Conservation (phyloP, 2,797 vertebrate genomes). For the Neomorphus geoffroyi region DNA sequence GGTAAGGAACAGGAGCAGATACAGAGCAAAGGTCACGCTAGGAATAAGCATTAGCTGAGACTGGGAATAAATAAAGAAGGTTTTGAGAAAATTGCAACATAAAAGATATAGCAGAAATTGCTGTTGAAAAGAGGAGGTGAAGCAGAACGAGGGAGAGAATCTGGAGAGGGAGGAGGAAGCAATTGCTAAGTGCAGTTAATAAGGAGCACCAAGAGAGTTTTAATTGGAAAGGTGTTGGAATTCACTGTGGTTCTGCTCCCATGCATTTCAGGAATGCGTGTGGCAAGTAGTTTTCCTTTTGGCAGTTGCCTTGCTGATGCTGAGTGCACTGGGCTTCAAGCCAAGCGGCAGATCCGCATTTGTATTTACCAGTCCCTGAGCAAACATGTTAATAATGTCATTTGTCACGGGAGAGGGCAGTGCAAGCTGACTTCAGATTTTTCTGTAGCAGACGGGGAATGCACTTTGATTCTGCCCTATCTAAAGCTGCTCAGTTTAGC, state of each 20-base stretch:
- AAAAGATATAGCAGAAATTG: background rate
- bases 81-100: background rate
- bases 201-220: background rate
- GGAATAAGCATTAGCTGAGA: background rate
- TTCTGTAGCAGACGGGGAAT: constrained; percentile 5
- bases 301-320: background rate
- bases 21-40: background rate
- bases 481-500: constrained; percentile 28
- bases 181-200: background rate
- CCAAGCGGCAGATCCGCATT: background rate
- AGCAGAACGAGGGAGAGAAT: background rate
- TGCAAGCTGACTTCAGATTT: background rate
- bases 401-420: background rate
- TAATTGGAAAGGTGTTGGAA: constrained; percentile 17
- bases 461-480: background rate
- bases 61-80: background rate
- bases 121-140: background rate
- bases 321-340: background rate
- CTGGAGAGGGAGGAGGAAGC: background rate
- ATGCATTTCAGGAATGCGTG: background rate
- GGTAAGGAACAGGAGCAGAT: background rate
- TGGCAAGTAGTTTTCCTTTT: constrained; percentile 7
- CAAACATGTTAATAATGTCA: background rate
- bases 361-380: background rate
- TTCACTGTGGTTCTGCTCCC: background rate